Conservation (phyloP, 2,797 vertebrate genomes). For the Pelodytes ibericus region DNA sequence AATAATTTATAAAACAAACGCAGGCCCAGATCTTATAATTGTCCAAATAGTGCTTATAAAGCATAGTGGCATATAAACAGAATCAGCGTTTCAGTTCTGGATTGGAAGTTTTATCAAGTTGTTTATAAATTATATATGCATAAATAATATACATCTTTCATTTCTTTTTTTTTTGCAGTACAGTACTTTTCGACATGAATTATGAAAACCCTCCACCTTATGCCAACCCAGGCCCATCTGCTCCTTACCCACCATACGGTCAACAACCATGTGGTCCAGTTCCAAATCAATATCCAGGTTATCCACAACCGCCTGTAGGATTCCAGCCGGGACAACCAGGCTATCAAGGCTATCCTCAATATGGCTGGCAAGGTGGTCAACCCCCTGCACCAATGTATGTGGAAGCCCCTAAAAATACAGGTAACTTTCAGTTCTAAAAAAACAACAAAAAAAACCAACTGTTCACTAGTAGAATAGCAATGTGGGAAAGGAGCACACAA, state of each 20-base stretch:
- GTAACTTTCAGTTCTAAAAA: constrained; percentile 72
- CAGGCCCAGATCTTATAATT: no score
- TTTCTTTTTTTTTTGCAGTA: constrained; percentile 9
- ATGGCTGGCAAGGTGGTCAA: constrained; percentile 85
- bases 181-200: constrained; percentile 73
- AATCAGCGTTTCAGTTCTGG: no score
- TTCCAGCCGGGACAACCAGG: constrained; percentile 69
- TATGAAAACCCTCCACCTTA: constrained; percentile 92
- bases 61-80: no score
- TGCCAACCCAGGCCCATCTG: constrained; percentile 77
- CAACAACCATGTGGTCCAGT: constrained; percentile 75
- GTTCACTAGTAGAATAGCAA: no score
- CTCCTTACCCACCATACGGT: constrained; percentile 87
- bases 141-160: background rate
- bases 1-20: no score
- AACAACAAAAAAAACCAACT: no score
- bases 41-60: no score
- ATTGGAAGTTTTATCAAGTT: no score
- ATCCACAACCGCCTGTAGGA: constrained; percentile 63
- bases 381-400: constrained; percentile 82
- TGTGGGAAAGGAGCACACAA: no score
- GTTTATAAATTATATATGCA: background rate
- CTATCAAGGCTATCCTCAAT: constrained; percentile 84
- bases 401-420: constrained; percentile 94
- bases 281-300: constrained; percentile 70